These are phyloP conservation scores for Hemibagrus guttatus DNA, from an alignment of 2,797 vertebrate species.

Conservation along the genomic window DNA sequence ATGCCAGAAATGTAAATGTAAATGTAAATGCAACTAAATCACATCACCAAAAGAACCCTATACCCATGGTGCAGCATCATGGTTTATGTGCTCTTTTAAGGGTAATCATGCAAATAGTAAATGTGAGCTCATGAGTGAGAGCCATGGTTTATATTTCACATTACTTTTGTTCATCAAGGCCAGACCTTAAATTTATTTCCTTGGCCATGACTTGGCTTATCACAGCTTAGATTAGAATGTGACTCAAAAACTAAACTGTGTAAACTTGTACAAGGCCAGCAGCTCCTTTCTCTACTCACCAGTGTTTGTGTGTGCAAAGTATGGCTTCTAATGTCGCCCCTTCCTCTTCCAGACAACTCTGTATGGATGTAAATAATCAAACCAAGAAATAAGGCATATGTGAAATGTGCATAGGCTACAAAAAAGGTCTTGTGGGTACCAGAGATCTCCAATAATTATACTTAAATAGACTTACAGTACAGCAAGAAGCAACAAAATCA, in stretches of 20 bases:
- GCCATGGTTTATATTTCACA: constrained; percentile 5
- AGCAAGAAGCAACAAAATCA: neutral
- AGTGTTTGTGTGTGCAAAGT: constrained; percentile 97
- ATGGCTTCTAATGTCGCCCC: constrained; percentile 89
- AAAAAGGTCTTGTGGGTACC: neutral
- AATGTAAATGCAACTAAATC: too few relatives aligned
- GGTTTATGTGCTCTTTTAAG: too few relatives aligned
- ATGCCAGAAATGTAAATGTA: too few relatives aligned
- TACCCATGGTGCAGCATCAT: too few relatives aligned
- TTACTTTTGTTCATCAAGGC: neutral
- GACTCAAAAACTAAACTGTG: neutral
- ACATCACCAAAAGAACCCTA: too few relatives aligned
- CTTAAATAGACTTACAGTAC: neutral
- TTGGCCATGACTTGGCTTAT: neutral
- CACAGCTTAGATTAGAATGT: neutral
- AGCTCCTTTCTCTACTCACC: constrained; percentile 74
- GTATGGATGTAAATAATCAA: constrained; percentile 37
- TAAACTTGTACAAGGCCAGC: neutral
- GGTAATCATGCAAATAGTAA: neutral
- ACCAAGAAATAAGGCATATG: constrained; percentile 10
- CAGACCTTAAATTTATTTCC: neutral
- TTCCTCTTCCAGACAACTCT: constrained; percentile 87
- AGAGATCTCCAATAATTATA: neutral
- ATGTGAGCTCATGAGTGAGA: neutral
- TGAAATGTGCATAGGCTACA: neutral